Conservation (phyloP, 2,888 invertebrate genomes). For the Blomia tropicalis region DNA sequence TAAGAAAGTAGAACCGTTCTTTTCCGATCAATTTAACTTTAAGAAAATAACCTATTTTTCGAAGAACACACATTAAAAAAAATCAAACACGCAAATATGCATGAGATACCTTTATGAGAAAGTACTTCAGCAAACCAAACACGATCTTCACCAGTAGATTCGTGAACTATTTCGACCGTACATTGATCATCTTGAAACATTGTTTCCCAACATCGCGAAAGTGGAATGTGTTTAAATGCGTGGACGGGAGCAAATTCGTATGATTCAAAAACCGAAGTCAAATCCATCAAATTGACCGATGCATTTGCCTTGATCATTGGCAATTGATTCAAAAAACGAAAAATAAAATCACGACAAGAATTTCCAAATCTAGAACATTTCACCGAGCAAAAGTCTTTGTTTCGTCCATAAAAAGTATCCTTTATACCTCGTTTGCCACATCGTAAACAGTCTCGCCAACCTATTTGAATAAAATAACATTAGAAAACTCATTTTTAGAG, state of each 20-base stretch:
- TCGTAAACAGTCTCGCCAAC: background rate
- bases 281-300: background rate
- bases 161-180: background rate
- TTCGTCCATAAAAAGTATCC: conserved; percentile 8
- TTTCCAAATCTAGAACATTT: background rate
- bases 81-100: too few species aligned
- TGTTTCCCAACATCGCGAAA: background rate
- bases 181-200: background rate
- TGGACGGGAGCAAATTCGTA: background rate
- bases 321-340: background rate
- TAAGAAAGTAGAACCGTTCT: background rate
- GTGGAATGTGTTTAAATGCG: background rate
- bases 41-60: background rate
- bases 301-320: background rate
- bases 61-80: background rate
- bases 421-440: background rate
- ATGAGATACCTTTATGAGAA: background rate
- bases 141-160: background rate
- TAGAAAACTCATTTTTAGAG: too few species aligned
- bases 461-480: too few species aligned
- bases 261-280: background rate
- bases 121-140: background rate
- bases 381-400: background rate
- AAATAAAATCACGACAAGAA: background rate
- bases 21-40: background rate